phyloP scores from a whole-genome alignment of 2,113 vertebrate species.

The Hemicordylus capensis region DNA sequence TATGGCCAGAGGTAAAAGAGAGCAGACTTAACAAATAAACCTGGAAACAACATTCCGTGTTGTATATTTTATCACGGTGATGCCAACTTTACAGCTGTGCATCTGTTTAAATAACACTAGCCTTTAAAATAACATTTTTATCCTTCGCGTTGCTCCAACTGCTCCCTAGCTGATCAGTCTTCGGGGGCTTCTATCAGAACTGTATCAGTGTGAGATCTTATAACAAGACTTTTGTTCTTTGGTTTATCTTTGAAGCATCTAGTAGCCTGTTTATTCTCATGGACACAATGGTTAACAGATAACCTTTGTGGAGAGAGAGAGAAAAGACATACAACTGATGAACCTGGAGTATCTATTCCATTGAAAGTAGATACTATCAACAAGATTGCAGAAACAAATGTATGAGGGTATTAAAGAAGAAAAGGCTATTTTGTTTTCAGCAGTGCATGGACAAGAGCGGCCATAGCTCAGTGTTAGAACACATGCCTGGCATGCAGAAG shows the following conservation, averaged over 20 bases:
- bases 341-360: neutral
- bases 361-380: neutral
- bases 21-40: neutral
- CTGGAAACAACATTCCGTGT: neutral
- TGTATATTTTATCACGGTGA: neutral
- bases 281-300: neutral
- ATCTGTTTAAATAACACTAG: neutral
- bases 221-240: neutral
- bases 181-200: neutral
- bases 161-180: neutral
- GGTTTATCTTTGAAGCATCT: neutral
- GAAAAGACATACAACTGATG: neutral
- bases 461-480: too few relatives aligned
- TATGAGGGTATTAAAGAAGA: neutral
- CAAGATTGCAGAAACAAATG: neutral
- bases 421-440: neutral
- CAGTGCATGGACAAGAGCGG: too few relatives aligned
- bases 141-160: neutral
- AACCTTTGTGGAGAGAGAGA: neutral
- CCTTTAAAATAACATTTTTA: conserved; percentile 14
- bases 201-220: neutral
- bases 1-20: neutral
- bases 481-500: too few relatives aligned
- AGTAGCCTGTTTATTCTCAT: neutral
- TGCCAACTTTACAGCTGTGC: conserved; percentile 6